Conservation (phyloP, 1,140 invertebrate genomes). For the Eupeodes corollae region DNA sequence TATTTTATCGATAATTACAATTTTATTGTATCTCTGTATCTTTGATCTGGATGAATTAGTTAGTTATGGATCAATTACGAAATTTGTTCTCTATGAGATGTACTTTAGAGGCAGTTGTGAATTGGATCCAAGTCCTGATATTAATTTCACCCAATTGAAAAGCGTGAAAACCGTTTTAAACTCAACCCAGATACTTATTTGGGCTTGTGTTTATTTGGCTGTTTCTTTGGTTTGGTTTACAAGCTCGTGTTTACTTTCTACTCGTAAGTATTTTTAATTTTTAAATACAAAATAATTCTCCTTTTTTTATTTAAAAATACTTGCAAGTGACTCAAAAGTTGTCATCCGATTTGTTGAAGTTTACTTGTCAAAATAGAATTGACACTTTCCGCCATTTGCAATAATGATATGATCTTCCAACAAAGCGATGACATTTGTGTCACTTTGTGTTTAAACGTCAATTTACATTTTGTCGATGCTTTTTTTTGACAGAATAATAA, state of each 20-base stretch:
- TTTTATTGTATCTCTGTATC: background rate
- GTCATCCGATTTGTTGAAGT: too few relatives aligned
- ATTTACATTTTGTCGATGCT: too few relatives aligned
- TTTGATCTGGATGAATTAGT: background rate
- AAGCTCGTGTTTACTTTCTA: constrained; percentile 19
- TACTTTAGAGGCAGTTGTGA: constrained; percentile 23
- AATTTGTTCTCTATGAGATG: constrained; percentile 20
- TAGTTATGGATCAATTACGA: constrained; percentile 16
- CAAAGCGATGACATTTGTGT: too few relatives aligned
- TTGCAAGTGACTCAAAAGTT: too few relatives aligned
- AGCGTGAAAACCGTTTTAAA: constrained; percentile 18
- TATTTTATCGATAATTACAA: background rate
- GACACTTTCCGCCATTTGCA: too few relatives aligned
- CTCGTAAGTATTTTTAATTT: constrained; percentile 18
- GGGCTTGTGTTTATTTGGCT: constrained; percentile 26
- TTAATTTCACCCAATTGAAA: constrained; percentile 9
- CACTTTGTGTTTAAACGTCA: too few relatives aligned
- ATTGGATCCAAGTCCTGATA: constrained; percentile 12
- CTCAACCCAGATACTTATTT: constrained; percentile 20
- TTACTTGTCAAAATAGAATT: too few relatives aligned
- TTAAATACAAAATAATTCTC: constrained; percentile 1
- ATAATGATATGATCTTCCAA: too few relatives aligned
- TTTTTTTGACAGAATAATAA: too few relatives aligned
- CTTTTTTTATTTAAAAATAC: constrained; percentile 3
- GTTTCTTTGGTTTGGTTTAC: constrained; percentile 25